Conservation (phyloP, 1,140 invertebrate species). For the Whitmania pigra region DNA sequence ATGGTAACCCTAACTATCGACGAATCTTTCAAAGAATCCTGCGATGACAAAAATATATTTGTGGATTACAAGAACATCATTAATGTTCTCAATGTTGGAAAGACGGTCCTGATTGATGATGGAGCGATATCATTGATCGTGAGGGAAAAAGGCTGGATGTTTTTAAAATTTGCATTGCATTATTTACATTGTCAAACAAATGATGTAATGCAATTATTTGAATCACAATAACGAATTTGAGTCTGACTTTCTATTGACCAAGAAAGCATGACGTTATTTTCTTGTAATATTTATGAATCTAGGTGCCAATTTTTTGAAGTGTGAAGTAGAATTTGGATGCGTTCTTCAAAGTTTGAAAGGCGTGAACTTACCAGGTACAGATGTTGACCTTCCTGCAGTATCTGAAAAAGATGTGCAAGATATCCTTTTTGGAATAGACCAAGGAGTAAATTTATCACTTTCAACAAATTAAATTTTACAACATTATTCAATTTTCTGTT, state of each 20-base stretch:
- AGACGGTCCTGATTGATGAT: conserved; percentile 85
- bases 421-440: conserved; percentile 82
- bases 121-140: conserved; percentile 88
- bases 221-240: too few relatives aligned
- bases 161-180: too few relatives aligned
- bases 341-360: conserved; percentile 84
- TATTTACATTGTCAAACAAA: too few relatives aligned
- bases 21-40: conserved; percentile 64
- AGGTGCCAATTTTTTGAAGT: conserved; percentile 47
- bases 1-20: conserved; percentile 78
- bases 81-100: conserved; percentile 76
- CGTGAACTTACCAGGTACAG: conserved; percentile 82
- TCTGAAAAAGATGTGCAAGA: conserved; percentile 95
- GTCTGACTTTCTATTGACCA: too few relatives aligned
- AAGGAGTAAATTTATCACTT: conserved; percentile 48
- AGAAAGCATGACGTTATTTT: too few relatives aligned
- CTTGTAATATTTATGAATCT: not conserved
- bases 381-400: conserved; percentile 90
- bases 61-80: conserved; percentile 89
- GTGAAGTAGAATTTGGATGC: conserved; percentile 90
- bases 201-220: too few relatives aligned
- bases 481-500: too few relatives aligned
- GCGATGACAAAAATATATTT: conserved; percentile 58
- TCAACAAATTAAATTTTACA: conserved; percentile 13
- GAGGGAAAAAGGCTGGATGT: conserved; percentile 48